Evolutionary conservation across 2,888 invertebrate genomes (phyloP).

Genomic region (Sympetrum striolatum): DNA sequence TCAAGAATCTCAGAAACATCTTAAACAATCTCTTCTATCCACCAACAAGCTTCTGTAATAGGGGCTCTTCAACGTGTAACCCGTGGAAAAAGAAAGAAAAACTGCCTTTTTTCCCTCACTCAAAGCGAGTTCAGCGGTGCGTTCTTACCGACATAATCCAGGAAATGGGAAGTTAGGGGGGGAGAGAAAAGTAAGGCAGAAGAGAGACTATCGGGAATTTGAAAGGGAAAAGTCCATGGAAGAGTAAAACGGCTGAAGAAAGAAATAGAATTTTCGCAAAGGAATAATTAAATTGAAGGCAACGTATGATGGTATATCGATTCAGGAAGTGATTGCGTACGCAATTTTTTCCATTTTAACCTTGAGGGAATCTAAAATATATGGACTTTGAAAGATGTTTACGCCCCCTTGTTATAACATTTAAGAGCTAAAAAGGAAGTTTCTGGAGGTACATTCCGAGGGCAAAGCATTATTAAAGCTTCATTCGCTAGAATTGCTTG

Average conservation of each 20-base stretch:
- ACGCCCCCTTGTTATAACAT: no score
- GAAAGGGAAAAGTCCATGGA: background rate
- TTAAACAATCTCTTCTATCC: background rate
- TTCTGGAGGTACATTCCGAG: no score
- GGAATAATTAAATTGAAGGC: background rate
- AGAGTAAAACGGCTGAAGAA: background rate
- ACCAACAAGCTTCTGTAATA: background rate
- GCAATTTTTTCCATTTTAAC: no score
- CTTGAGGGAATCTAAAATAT: no score
- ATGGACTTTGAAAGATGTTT: no score
- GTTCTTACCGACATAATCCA: background rate
- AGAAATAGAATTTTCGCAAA: background rate
- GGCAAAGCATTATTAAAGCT: no score
- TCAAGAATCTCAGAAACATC: background rate
- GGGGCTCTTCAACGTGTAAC: background rate
- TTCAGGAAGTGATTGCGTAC: no score
- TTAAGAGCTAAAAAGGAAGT: no score
- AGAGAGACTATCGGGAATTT: background rate
- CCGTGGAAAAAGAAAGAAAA: background rate
- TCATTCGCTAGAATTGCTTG: no score
- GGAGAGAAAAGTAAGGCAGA: background rate
- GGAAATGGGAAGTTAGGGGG: background rate
- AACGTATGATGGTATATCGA: background rate
- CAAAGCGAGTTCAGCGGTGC: background rate
- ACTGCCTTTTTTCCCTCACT: background rate